Evolutionary conservation across 2,113 vertebrate species (phyloP).

Genomic region (Hucho hucho): DNA sequence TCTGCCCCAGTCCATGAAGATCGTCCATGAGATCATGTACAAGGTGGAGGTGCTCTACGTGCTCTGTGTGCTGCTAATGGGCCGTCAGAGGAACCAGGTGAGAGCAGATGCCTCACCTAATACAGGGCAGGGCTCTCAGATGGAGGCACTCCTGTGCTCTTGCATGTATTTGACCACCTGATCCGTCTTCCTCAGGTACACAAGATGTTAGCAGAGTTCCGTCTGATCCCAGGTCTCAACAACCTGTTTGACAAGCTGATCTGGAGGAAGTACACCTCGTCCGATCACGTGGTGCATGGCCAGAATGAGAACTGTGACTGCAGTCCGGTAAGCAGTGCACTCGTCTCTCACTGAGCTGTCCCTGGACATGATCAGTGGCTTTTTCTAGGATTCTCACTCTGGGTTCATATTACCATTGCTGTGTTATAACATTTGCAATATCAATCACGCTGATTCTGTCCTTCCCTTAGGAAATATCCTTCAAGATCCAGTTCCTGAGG

Average conservation of each 20-base stretch:
- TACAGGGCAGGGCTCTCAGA: too few relatives aligned
- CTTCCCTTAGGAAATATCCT: constrained; percentile 89
- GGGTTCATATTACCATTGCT: not conserved
- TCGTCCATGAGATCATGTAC: constrained; percentile 99
- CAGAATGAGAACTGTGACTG: constrained; percentile 99
- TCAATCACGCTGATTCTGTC: not conserved
- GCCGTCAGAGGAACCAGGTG: constrained; percentile 96
- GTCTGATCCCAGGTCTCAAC: constrained; percentile 94
- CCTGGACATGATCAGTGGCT: too few relatives aligned
- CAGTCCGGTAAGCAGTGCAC: constrained; percentile 84
- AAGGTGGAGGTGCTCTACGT: constrained; percentile 98
- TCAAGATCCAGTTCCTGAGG: constrained; percentile 98
- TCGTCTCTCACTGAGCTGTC: not conserved
- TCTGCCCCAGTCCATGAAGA: constrained; percentile 98
- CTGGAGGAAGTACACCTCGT: constrained; percentile 94
- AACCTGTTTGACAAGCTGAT: constrained; percentile 98
- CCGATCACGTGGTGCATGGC: constrained; percentile 89
- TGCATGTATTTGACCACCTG: too few relatives aligned
- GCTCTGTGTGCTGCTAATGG: constrained; percentile 96
- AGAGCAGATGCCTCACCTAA: not conserved
- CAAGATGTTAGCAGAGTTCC: constrained; percentile 97
- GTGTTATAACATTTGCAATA: not conserved
- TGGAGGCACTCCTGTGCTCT: too few relatives aligned
- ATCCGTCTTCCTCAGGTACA: constrained; percentile 82
- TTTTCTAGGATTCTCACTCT: not conserved